phyloP scores from a whole-genome alignment of 2,888 invertebrate species.

The Dromius quadrimaculatus region DNA sequence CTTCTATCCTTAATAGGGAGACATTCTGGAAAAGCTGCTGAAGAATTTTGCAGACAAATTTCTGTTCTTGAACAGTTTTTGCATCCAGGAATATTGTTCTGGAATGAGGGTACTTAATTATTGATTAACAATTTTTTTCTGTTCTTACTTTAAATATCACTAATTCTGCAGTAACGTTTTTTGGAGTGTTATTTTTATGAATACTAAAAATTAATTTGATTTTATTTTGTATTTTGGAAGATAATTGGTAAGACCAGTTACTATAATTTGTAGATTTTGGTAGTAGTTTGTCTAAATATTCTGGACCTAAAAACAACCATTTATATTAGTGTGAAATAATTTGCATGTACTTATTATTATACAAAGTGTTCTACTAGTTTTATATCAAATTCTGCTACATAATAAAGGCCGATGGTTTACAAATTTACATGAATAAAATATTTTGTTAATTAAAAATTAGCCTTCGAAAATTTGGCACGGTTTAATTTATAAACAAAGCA shows the following conservation, averaged over 20 bases:
- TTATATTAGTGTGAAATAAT: no score
- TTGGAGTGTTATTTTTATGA: not conserved
- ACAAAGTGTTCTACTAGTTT: no score
- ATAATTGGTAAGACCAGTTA: constrained; percentile 20
- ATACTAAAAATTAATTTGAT: constrained; percentile 21
- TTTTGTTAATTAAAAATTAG: no score
- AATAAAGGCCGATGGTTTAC: no score
- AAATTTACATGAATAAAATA: no score
- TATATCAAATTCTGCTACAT: no score
- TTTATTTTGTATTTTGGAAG: constrained; percentile 29
- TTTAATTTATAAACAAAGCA: no score
- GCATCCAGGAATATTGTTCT: constrained; percentile 55
- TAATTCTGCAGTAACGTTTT: constrained; percentile 1
- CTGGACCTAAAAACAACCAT: constrained; percentile 26
- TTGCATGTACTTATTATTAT: no score
- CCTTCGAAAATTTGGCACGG: no score
- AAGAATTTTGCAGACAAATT: constrained; percentile 62
- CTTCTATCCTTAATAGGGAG: constrained; percentile 58
- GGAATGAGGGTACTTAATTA: not conserved
- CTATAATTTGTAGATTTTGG: not conserved
- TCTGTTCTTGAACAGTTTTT: constrained; percentile 57
- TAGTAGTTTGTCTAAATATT: constrained; percentile 15
- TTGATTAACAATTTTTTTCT: not conserved
- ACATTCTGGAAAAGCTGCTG: constrained; percentile 61
- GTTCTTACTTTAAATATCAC: constrained; percentile 2